phyloP scores from a whole-genome alignment of 2,113 vertebrate species.

The Pipra filicauda region DNA sequence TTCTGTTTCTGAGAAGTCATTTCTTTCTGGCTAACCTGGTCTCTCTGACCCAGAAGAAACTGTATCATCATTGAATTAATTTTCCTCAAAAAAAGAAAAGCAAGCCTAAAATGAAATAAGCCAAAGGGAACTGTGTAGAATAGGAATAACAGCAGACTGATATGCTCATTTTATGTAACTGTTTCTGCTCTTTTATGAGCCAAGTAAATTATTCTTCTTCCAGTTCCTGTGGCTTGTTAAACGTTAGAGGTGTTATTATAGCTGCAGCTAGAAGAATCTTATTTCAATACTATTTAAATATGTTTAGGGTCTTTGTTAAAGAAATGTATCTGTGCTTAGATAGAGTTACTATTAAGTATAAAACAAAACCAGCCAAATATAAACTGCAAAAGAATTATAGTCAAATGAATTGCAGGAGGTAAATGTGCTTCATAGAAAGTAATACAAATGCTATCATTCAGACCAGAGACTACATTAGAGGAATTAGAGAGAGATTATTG shows the following conservation, averaged over 20 bases:
- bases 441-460: constrained; percentile 13
- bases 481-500: constrained; percentile 50
- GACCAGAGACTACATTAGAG: constrained; percentile 21
- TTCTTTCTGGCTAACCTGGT: constrained; percentile 34
- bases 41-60: constrained; percentile 53
- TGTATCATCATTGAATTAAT: constrained; percentile 57
- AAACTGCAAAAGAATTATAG: constrained; percentile 30
- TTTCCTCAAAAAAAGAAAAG: constrained; percentile 20
- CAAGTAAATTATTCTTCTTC: constrained; percentile 60
- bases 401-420: constrained; percentile 31
- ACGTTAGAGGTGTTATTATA: constrained; percentile 41
- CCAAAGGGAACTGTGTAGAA: constrained; percentile 34
- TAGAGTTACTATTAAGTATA: neutral
- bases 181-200: constrained; percentile 50
- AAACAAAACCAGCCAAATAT: constrained; percentile 9
- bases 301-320: neutral
- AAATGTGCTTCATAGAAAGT: neutral
- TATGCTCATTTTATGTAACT: constrained; percentile 54
- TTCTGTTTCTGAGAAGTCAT: constrained; percentile 7
- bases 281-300: constrained; percentile 16
- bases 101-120: constrained; percentile 28
- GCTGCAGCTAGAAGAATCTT: constrained; percentile 5
- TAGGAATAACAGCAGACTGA: constrained; percentile 44
- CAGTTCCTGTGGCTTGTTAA: constrained; percentile 31
- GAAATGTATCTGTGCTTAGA: neutral